Conservation (phyloP, 2,888 invertebrate species). For the Tipula lateralis region DNA sequence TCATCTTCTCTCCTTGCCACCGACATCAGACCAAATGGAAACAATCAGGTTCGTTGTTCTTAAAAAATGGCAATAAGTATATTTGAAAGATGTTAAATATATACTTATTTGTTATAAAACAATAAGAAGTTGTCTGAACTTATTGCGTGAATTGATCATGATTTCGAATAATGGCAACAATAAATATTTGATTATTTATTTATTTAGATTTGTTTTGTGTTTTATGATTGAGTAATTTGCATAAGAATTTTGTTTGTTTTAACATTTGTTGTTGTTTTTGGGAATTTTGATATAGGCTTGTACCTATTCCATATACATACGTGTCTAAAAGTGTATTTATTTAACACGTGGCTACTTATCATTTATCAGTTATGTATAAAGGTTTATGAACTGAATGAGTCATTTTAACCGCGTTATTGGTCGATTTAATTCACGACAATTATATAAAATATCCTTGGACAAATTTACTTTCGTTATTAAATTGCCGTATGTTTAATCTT, state of each 20-base stretch:
- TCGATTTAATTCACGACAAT: neutral
- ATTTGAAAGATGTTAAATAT: neutral
- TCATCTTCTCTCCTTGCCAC: neutral
- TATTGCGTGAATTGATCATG: constrained; percentile 19
- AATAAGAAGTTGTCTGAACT: neutral
- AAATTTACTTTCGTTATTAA: neutral
- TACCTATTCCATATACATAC: neutral
- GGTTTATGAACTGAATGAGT: neutral
- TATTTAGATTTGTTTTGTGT: neutral
- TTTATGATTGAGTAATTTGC: neutral
- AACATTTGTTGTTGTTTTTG: neutral
- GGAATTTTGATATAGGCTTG: neutral
- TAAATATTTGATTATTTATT: neutral
- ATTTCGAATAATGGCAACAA: neutral
- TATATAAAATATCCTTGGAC: neutral
- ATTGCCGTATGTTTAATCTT: neutral
- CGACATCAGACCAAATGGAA: neutral
- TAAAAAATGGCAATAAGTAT: neutral
- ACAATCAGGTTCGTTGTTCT: constrained; percentile 15
- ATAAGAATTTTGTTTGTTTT: neutral
- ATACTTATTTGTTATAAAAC: neutral
- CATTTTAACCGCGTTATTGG: neutral
- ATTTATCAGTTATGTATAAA: neutral
- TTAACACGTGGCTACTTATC: neutral
- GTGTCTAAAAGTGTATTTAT: neutral